These are phyloP conservation scores for Rhynchonycteris naso DNA, from an alignment of 2,797 vertebrate species.

Conservation along the genomic window DNA sequence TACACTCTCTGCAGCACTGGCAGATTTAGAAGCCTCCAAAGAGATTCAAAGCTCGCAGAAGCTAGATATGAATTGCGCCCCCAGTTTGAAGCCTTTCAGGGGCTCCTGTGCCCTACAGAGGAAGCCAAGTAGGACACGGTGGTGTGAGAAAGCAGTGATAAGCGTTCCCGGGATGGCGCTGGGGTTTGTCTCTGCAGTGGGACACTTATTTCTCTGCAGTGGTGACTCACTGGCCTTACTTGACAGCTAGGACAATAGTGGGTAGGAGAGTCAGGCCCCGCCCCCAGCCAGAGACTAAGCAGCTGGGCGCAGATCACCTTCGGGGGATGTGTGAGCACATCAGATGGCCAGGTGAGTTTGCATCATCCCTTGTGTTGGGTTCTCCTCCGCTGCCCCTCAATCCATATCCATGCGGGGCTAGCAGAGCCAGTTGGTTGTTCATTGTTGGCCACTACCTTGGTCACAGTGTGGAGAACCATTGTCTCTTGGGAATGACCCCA, in stretches of 20 bases:
- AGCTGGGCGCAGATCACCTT: constrained; percentile 31
- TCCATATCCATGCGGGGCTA: neutral
- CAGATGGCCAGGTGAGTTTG: neutral
- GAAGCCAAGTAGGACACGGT: neutral
- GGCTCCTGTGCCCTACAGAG: neutral
- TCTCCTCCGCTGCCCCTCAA: neutral
- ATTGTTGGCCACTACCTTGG: neutral
- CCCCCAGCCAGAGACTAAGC: constrained; percentile 29
- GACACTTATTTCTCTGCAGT: neutral
- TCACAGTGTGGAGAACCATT: neutral
- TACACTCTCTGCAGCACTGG: neutral
- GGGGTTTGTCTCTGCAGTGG: neutral
- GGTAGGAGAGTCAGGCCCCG: neutral
- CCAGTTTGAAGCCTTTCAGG: neutral
- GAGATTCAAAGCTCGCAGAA: neutral
- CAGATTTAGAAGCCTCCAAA: neutral
- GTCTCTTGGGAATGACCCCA: neutral
- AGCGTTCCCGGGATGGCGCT: constrained; percentile 16
- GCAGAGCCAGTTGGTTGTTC: neutral
- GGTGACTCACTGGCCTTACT: constrained; percentile 22
- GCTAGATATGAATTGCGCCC: neutral
- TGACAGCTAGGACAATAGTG: constrained; percentile 57
- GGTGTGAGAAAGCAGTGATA: constrained; percentile 35
- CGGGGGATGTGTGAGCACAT: neutral
- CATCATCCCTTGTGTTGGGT: neutral